phyloP scores from a whole-genome alignment of 1,140 invertebrate genomes.

The Orchesella cincta region DNA sequence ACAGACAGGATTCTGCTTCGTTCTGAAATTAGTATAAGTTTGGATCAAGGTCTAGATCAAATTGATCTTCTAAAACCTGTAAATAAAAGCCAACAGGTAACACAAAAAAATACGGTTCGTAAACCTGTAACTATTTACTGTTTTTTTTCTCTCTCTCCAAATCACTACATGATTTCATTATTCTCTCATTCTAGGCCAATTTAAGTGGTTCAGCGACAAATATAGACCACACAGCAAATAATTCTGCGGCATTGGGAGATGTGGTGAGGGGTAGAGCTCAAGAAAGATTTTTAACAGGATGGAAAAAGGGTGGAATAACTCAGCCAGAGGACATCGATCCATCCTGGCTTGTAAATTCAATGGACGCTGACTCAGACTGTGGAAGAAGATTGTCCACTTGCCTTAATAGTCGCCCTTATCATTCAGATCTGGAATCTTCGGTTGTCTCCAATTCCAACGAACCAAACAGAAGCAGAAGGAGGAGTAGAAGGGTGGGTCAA shows the following conservation, averaged over 20 bases:
- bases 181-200: background rate
- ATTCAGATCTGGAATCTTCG: background rate
- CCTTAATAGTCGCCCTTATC: background rate
- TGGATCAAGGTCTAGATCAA: conserved; percentile 48
- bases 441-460: background rate
- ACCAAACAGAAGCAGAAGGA: background rate
- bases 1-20: conserved; percentile 38
- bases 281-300: conserved; percentile 1
- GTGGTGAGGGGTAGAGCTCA: background rate
- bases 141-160: background rate
- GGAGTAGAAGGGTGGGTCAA: conserved; percentile 4
- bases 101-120: too few species aligned
- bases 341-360: conserved; percentile 1
- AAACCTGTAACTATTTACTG: too few species aligned
- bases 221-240: background rate
- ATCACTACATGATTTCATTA: background rate
- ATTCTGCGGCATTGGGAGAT: conserved; percentile 7
- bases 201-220: background rate
- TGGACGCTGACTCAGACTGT: conserved; percentile 13
- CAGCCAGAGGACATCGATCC: conserved; percentile 12
- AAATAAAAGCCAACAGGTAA: too few species aligned
- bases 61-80: too few species aligned
- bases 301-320: background rate
- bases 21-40: conserved; percentile 42
- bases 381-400: background rate